phyloP scores from a whole-genome alignment of 2,797 vertebrate genomes.

The Urocyon cinereoargenteus region DNA sequence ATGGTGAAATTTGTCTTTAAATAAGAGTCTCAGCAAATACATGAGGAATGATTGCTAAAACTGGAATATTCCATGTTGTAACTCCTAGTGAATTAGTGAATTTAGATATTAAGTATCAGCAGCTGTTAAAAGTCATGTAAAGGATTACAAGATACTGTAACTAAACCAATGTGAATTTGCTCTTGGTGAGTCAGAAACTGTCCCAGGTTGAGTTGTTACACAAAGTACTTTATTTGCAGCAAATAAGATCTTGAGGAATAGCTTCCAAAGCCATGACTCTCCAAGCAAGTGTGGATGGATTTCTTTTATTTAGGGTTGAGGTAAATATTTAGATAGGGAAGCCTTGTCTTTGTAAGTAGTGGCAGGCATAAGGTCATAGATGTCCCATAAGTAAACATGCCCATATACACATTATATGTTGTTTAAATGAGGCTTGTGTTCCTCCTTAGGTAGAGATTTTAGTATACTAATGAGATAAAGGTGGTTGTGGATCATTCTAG shows the following conservation, averaged over 20 bases:
- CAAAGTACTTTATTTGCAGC: not conserved
- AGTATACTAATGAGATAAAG: not conserved
- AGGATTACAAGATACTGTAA: not conserved
- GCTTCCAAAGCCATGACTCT: not conserved
- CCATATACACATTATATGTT: not conserved
- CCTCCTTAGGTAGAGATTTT: not conserved
- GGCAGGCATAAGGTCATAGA: not conserved
- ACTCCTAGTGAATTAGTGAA: not conserved
- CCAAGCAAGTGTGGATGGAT: not conserved
- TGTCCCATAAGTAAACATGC: not conserved
- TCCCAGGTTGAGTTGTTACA: not conserved
- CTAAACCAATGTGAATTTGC: not conserved
- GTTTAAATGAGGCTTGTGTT: not conserved
- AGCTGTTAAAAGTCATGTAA: not conserved
- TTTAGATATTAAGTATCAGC: not conserved
- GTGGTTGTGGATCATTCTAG: not conserved
- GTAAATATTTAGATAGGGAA: not conserved
- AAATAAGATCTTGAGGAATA: not conserved
- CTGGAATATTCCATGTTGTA: constrained; percentile 25
- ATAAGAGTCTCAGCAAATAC: not conserved
- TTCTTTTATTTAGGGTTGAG: not conserved
- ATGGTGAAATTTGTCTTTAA: constrained; percentile 6
- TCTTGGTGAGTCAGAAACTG: not conserved
- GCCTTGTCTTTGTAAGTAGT: not conserved
- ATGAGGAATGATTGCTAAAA: not conserved